Base-by-base conservation (phyloP, 1,140 invertebrate genomes). In the Atta texana region DNA sequence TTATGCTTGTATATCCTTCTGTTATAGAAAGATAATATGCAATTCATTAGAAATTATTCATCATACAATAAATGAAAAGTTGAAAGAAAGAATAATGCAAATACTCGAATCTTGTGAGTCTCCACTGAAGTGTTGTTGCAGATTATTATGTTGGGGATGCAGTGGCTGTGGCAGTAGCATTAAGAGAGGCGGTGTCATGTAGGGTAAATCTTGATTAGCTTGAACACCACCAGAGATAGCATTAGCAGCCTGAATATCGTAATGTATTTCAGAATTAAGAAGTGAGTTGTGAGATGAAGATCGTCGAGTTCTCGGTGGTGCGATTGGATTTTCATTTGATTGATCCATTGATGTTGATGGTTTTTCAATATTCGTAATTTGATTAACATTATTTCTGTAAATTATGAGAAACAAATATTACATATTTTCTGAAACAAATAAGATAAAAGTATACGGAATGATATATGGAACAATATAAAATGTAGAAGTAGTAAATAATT, bases 1-100 rank as follows among this genome's bases (percentile, higher is more conserved):
- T 98, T 89, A 98, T 98, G 92, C 98, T 98, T 1, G 98, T 98
- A 91, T 98, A 98, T 57, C 98, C 98, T 95, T 98, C 97, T 98
- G 14, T 14, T 7, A 53, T 3, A 68, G 49, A 76, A 66, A 64
- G 16, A 51, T 7, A 10, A 7, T 31, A 51, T 16, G 4, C 21
- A 63, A 63, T 51, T 21, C 34, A 14, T 18, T 12, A 18, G 18
- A 74, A 59, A 51, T 55, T 71, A 81, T 21, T 53, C 4, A 39
- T 34, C 14, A 69, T 1, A 16, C 14, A 18, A 31, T 8, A 61
- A 72, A 18, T 74, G 6, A 55, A 55, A 55, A 57, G 3, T 24
- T 8, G 24, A 18, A 63, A 16, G 0, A 28, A 69, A 7, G 68
- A 53, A 44, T 7, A 21, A 53, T 21, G 44, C 16, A 94, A 96